Base-by-base conservation (phyloP, 2,113 vertebrate species). In the Cavia porcellus region DNA sequence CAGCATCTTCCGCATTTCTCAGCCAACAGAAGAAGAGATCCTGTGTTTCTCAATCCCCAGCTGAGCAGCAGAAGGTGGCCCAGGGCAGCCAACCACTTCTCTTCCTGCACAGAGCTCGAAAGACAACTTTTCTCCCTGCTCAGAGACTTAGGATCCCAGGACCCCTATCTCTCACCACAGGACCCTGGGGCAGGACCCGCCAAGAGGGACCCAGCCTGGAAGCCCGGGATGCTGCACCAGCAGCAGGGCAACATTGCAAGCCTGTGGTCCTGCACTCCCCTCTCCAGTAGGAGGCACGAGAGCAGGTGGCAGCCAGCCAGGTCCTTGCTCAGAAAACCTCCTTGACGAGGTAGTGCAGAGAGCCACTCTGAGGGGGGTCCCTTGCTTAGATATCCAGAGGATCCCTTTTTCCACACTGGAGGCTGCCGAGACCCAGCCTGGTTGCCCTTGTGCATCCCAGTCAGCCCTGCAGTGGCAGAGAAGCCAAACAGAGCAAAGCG, bases 251-350 rank as follows among this genome's bases (percentile, higher is more conserved):
- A 2, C 38, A 38, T 38, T 38, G 38, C 38, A 38, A 38, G 2
- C 7, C 1, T 13, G 0, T 32, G 50, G 50, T 1, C 12, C n/a
- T 15, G 17, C 30, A 5, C 50, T 3, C 42, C 3, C 47, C 17
- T 30, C 15, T 5, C 20, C 6, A 20, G 20, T 5, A 15, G 45
- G 11, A 55, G 7, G 7, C 15, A n/a, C 35, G 8, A 32, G 4
- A 7, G 1, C 57, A 3, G 12, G 13, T 3, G 28, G 57, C 24
- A 8, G 50, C 20, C 50, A 38, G 57, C 57, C 32, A 32, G 5
- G 22, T 35, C 32, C 11, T 35, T n/a, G 8, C 55, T 45, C 5
- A 9, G 66, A 89, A 83, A 50, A 7, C 82, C 66, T 70, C 32
- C 14, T 17, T 68, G 66, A n/a, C 13, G 32, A 35, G 64, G 14